Conservation (phyloP, 2,797 vertebrate species). For the Eurystomus glaucurus region DNA sequence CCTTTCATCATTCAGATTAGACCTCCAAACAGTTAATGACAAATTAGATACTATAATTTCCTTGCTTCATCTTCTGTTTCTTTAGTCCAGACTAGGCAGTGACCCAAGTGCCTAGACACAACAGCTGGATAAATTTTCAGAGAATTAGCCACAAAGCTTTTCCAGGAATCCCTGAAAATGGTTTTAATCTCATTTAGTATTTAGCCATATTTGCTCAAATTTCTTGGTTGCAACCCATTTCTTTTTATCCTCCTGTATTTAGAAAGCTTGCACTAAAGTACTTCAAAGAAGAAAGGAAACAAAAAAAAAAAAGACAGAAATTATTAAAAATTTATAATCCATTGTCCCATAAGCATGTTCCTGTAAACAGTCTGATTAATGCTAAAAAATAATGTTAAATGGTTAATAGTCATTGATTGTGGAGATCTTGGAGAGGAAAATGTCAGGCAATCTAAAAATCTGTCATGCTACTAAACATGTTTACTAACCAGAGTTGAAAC, state of each 20-base stretch:
- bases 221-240: neutral
- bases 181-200: neutral
- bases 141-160: fast-evolving
- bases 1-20: neutral
- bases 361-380: neutral
- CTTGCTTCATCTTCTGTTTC: neutral
- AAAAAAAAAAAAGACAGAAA: fast-evolving
- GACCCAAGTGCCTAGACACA: fast-evolving
- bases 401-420: neutral
- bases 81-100: neutral
- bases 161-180: neutral
- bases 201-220: neutral
- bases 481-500: neutral
- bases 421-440: neutral
- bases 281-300: neutral
- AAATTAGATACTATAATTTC: neutral
- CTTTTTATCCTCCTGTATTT: neutral
- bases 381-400: neutral
- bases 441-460: neutral
- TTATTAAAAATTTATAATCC: neutral
- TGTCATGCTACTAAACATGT: neutral
- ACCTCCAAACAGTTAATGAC: neutral
- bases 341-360: neutral
- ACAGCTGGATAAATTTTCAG: neutral
- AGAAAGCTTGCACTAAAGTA: neutral